phyloP scores from a whole-genome alignment of 2,113 vertebrate species.

The Leucoraja erinaceus region DNA sequence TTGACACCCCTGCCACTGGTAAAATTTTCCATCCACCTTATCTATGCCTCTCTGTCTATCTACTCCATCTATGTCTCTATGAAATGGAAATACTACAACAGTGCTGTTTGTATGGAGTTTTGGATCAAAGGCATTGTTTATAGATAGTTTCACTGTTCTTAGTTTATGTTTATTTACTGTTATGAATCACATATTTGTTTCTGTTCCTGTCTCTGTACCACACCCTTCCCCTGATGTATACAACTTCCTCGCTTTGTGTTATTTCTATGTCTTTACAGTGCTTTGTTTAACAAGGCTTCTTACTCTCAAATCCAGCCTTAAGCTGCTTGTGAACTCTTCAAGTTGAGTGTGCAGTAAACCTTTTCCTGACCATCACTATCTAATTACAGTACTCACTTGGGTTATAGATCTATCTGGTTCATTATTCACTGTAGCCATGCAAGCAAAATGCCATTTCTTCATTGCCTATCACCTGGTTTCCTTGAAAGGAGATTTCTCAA shows the following conservation, averaged over 20 bases:
- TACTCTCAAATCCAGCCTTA: neutral
- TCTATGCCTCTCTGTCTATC: too few relatives aligned
- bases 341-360: neutral
- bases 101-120: neutral
- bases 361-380: neutral
- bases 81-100: too few relatives aligned
- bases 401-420: neutral
- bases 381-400: neutral
- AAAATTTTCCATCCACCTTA: too few relatives aligned
- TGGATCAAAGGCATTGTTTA: neutral
- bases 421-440: neutral
- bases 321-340: neutral
- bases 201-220: neutral
- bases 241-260: slow-evolving; percentile 1
- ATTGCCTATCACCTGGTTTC: neutral
- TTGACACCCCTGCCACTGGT: too few relatives aligned
- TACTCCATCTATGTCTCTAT: too few relatives aligned
- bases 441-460: slow-evolving; percentile 8
- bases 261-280: slow-evolving; percentile 4
- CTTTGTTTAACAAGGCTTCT: neutral
- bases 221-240: neutral
- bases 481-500: neutral
- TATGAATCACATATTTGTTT: neutral
- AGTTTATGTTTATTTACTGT: neutral
- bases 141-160: neutral